These are phyloP conservation scores for Mimas tiliae DNA, from an alignment of 2,888 invertebrate species.

Conservation along the genomic window DNA sequence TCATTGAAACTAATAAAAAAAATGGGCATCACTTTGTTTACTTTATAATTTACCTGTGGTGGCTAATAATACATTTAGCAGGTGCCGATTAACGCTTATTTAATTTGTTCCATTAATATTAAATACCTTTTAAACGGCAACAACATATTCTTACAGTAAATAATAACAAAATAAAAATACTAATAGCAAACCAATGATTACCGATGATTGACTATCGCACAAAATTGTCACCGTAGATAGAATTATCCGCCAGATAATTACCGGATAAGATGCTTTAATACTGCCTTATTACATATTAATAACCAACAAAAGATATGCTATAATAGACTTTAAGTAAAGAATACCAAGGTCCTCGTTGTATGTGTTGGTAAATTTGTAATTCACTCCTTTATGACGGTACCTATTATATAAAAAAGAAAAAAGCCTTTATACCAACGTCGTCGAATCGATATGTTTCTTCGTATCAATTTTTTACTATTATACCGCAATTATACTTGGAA, in stretches of 20 bases:
- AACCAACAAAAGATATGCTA: constrained; percentile 25
- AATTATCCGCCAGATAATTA: constrained; percentile 68
- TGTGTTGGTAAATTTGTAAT: constrained; percentile 30
- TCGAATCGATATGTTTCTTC: constrained; percentile 70
- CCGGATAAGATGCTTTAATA: constrained; percentile 60
- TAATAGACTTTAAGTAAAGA: constrained; percentile 38
- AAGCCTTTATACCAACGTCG: constrained; percentile 57
- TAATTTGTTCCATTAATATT: constrained; percentile 21
- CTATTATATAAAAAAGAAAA: constrained; percentile 62
- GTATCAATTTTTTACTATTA: constrained; percentile 54
- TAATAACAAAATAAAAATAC: constrained; percentile 19
- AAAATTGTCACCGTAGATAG: constrained; percentile 66
- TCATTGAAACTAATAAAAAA: no score
- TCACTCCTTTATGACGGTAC: constrained; percentile 47
- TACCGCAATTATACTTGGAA: constrained; percentile 59
- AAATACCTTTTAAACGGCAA: constrained; percentile 13
- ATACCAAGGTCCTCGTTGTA: constrained; percentile 31
- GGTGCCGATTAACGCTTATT: constrained; percentile 5
- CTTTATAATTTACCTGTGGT: no score
- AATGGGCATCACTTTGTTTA: no score
- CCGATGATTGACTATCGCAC: constrained; percentile 43
- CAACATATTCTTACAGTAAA: constrained; percentile 23
- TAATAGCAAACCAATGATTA: constrained; percentile 26
- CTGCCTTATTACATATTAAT: constrained; percentile 45
- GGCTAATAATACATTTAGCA: not conserved